Evolutionary conservation across 92 coral and sea anemone species (phyloP), one percentile per base, ranked within the genome.

Genomic region (Desmophyllum pertusum): DNA sequence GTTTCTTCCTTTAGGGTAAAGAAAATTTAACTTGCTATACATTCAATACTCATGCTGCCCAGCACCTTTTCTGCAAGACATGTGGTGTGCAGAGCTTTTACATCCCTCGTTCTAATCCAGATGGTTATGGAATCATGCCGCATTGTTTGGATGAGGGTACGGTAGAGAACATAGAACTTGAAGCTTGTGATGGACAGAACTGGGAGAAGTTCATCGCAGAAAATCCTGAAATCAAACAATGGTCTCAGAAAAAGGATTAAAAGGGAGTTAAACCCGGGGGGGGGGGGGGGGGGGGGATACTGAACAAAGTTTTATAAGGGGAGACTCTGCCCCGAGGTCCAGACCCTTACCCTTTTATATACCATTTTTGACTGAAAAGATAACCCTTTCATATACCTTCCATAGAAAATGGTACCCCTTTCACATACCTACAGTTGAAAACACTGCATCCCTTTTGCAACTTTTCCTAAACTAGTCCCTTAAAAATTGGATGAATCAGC

Each of bases 1-100:
- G 6, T 5, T 62, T 73, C 65, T 82, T 29, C 25, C 13, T 45
- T 21, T 57, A 96, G 99, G 99, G 99, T 18, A 89, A 96, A 83
- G 99, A 92, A 29, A 88, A 96, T 73, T 89, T 96, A 40, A 86
- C 92, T 11, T 96, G 99, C 88, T 96, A 96, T 78, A 92, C 95
- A 1, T 96, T 96, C 80, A 96, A 96, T 69, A 88, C 94, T 9
- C 99, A 90, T 81, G 62, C 67, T 13, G 98, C 99, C 40, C 85
- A 94, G 75, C 99, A 96, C 81, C 75, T 92, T 77, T 96, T 96
- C 76, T 96, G 99, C 85, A 96, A 91, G 89, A 94, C 98, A 2
- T 96, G 99, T 87, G 99, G 99, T 5, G 99, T 96, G 63, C 99
- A 96, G 79, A 92, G 99, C 86, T 96, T 94, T 86, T 96, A 96